Conservation (phyloP, 1,140 invertebrate species). For the Aphelenchoides fujianensis region DNA sequence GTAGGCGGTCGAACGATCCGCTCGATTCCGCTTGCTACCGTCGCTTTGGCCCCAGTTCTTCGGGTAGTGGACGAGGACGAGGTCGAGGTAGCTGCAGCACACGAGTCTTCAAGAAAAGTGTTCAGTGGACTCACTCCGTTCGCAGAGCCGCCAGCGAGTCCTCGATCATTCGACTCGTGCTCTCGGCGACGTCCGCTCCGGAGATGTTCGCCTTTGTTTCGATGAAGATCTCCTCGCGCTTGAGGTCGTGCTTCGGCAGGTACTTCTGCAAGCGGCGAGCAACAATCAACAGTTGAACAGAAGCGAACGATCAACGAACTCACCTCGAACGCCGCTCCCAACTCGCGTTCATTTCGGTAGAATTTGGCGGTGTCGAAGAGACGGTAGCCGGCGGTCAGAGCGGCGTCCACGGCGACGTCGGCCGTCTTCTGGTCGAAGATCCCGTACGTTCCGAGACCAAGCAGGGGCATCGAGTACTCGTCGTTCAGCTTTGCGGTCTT, state of each 20-base stretch:
- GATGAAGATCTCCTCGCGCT: slow-evolving; percentile 29
- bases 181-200: not conserved
- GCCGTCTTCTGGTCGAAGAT: slow-evolving; percentile 30
- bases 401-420: slow-evolving; percentile 43
- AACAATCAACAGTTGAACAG: slow-evolving; percentile 15
- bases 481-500: slow-evolving; percentile 38
- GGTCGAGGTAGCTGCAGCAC: slow-evolving; percentile 38
- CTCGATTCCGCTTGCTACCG: slow-evolving; percentile 25
- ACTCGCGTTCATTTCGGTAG: slow-evolving; percentile 40
- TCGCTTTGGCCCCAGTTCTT: slow-evolving; percentile 40
- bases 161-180: slow-evolving; percentile 6
- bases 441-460: slow-evolving; percentile 46
- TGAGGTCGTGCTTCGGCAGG: slow-evolving; percentile 25
- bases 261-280: slow-evolving; percentile 22
- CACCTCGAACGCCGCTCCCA: slow-evolving; percentile 45
- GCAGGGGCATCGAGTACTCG: slow-evolving; percentile 39
- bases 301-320: slow-evolving; percentile 12
- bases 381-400: slow-evolving; percentile 36
- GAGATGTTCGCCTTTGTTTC: slow-evolving; percentile 21
- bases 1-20: slow-evolving; percentile 25
- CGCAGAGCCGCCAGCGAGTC: slow-evolving; percentile 23
- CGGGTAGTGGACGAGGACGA: slow-evolving; percentile 44
- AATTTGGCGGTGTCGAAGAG: slow-evolving; percentile 50
- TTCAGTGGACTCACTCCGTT: slow-evolving; percentile 25
- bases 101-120: slow-evolving; percentile 25